Base-by-base conservation (phyloP, 2,113 vertebrate genomes). In the Seriola dumerili region DNA sequence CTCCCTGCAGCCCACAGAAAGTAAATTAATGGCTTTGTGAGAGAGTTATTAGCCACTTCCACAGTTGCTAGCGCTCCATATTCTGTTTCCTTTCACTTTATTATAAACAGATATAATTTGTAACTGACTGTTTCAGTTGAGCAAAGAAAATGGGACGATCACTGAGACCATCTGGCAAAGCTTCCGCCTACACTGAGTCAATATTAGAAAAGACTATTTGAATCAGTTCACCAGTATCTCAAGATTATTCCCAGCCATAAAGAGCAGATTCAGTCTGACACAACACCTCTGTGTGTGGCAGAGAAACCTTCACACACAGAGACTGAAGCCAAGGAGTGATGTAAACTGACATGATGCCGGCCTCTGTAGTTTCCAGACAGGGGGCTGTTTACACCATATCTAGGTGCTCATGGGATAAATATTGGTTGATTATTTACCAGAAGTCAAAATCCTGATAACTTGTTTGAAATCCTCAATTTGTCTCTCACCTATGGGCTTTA, bases 131-230 rank as follows among this genome's bases (percentile, higher is more conserved):
- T 21, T 68, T 76, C 25, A 42, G 46, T 34, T 73, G n/a, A 29
- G 21, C 34, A 55, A 64, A 61, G 23, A 3, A 61, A 48, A 69
- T n/a, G 17, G 46, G 21, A 57, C 4, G 44, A 14, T 44, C 52
- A 40, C 5, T 32, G 8, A 40, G 5, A 38, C 1, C 0, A 11
- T 29, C n/a, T 25, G 11, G n/a, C 4, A 67, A 42, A 62, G 32
- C 44, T 55, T 68, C 44, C 36, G n/a, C 73, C 42, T 29, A 17
- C 65, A 34, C 55, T 14, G 38, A 69, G 34, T 40, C 57, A 70
- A 65, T 48, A 63, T n/a, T 8, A 48, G 12, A 67, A 78, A 42
- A 50, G 5, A 14, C 21, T n/a, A 3, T 16, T 57, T 44, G 10
- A 36, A 67, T 66, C 23, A 57, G 14, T 16, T 1, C 14, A 23